Base-by-base conservation (phyloP, 2,113 vertebrate species). In the Willisornis vidua region DNA sequence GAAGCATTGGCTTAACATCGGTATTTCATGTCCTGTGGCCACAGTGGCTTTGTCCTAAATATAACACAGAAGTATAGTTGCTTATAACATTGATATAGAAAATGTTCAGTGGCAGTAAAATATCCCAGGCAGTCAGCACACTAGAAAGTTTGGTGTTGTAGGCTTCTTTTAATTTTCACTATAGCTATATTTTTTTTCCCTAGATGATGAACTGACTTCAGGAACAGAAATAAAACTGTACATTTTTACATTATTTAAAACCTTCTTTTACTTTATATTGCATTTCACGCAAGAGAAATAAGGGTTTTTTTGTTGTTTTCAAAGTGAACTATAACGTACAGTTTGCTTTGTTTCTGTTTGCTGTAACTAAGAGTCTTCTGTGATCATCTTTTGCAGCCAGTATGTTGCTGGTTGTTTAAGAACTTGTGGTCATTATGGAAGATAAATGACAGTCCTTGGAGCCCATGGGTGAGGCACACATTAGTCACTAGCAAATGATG, bases 401-500 rank as follows among this genome's bases (percentile, higher is more conserved):
- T 39, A 16, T 61, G 67, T n/a, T 90, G 70, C 80, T 82, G 62
- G 9, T 82, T 93, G 45, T 90, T 96, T 95, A 94, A 95, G 93
- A 94, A 93, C 73, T 96, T 87, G 62, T 84, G 96, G 92, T 93
- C 95, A 86, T 96, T 96, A 96, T 55, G 66, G 89, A 97, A 97
- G 97, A 97, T 90, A 95, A 97, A 97, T 97, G 93, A 88, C 59
- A 74, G 85, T 83, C 89, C 86, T 97, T 82, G 91, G 61, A 95
- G 91, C 95, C 66, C 74, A 48, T 87, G 82, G 82, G 63, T 96
- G 95, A 96, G 90, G 79, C 91, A 86, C 76, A 90, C 93, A 96
- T 97, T 97, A 97, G 95, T 97, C 94, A 95, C 93, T 67, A 79
- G 89, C 70, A 97, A 97, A 97, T 96, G 97, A 95, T 97, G 94